phyloP scores from a whole-genome alignment of 2,888 invertebrate genomes.

The Melipona bicolor region DNA sequence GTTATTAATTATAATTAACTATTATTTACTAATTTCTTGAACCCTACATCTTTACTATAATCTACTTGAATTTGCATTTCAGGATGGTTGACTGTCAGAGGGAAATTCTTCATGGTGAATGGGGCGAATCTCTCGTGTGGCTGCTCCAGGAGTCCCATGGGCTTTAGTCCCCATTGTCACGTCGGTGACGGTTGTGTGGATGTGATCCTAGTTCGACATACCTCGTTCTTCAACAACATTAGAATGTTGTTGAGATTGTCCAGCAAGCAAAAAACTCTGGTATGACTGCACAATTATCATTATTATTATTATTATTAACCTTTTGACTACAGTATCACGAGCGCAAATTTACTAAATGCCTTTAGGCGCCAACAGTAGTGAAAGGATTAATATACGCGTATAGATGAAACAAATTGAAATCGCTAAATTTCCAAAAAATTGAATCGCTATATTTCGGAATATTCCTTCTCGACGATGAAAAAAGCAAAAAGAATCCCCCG shows the following conservation, averaged over 20 bases:
- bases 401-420: not conserved
- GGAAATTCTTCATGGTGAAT: slow-evolving; percentile 91
- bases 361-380: no score
- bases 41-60: not conserved
- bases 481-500: no score
- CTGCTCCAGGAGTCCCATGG: slow-evolving; percentile 90
- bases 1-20: no score
- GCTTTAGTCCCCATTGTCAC: slow-evolving; percentile 91
- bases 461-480: no score
- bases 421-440: not conserved
- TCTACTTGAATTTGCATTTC: not conserved
- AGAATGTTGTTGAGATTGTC: slow-evolving; percentile 88
- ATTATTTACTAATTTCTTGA: no score
- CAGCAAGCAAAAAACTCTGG: slow-evolving; percentile 88
- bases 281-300: slow-evolving; percentile 73
- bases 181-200: slow-evolving; percentile 92
- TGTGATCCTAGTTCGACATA: slow-evolving; percentile 90
- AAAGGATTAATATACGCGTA: no score
- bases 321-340: no score
- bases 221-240: slow-evolving; percentile 89
- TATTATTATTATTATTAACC: no score
- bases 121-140: slow-evolving; percentile 92
- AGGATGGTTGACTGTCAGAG: slow-evolving; percentile 88
- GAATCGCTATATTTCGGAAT: not conserved
- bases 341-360: no score